Evolutionary conservation across 2,797 vertebrate genomes (phyloP), one percentile per base, ranked within the genome.

Genomic region (Lepidocolaptes lacrymiger): DNA sequence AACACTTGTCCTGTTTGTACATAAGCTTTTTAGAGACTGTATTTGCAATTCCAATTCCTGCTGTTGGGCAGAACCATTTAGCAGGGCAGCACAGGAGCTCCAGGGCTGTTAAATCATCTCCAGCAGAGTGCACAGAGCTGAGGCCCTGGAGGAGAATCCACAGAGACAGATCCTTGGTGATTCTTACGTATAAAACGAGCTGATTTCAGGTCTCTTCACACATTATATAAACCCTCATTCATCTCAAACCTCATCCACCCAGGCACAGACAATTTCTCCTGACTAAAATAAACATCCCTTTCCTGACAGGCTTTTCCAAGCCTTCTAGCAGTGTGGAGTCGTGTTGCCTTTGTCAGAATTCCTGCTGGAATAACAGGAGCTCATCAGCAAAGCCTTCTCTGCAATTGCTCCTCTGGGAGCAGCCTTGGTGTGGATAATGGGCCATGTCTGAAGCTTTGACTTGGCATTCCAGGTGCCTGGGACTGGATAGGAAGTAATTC

Each of bases 301-400:
- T 68, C 63, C 64, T 41, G 43, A 18, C 23, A 10, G 58, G 58
- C 49, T 55, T 84, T 88, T 22, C 2, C 67, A 78, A 59, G 21
- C 49, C 32, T 59, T 58, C 26, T 13, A 28, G 64, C 49, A 12
- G 1, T 7, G 54, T 37, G 44, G 39, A 71, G 36, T 74, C 44
- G 27, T 63, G 62, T n/a, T 91, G 82, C 58, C 79, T 93, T 78
- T 55, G 83, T 82, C 67, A 43, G 89, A 75, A 88, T 82, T 93
- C 88, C 86, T 78, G 67, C 27, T 81, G 83, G 93, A 67, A 68
- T 68, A 54, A 9, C 26, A 41, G 36, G 61, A 39, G 68, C 52
- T 80, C 54, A 66, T 91, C 85, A 91, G 58, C 15, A 36, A 74
- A 39, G 34, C 72, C 68, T 79, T 90, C 75, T 64, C 72, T 75